phyloP scores from a whole-genome alignment of 2,797 vertebrate species.

The Pteronotus mesoamericanus region DNA sequence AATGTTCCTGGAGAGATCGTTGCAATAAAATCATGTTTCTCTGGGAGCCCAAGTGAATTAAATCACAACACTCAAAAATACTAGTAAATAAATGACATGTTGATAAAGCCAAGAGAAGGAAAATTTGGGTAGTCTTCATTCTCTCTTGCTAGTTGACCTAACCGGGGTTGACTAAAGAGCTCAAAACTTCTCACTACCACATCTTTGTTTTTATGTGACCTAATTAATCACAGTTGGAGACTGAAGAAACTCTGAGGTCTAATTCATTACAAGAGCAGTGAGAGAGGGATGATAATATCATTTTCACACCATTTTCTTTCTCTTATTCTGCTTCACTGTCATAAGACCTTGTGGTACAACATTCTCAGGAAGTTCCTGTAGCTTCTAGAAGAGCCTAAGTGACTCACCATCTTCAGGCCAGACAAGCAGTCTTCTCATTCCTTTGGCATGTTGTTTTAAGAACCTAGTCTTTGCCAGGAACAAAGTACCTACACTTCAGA shows the following conservation, averaged over 20 bases:
- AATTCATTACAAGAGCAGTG: background rate
- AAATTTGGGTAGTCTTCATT: background rate
- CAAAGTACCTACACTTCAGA: background rate
- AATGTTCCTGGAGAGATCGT: background rate
- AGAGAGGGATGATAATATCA: background rate
- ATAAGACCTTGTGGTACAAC: background rate
- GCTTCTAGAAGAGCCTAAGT: background rate
- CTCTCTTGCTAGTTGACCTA: background rate
- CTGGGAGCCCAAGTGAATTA: background rate
- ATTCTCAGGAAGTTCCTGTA: background rate
- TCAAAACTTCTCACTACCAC: background rate
- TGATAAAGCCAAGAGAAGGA: background rate
- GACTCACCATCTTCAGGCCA: background rate
- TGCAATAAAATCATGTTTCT: background rate
- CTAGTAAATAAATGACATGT: background rate
- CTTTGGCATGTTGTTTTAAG: background rate
- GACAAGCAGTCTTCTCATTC: background rate
- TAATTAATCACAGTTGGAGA: background rate
- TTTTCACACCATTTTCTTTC: background rate
- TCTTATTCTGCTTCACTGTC: background rate
- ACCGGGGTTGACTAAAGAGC: background rate
- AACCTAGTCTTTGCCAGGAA: background rate
- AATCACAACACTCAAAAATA: background rate
- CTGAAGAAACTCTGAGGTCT: background rate
- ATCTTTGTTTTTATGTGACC: background rate